Percentiles rank a stretch among this genome's conserved stretches.
Evolutionary conservation across 1,140 invertebrate species (phyloP).

Genomic region (Formica selysi): DNA sequence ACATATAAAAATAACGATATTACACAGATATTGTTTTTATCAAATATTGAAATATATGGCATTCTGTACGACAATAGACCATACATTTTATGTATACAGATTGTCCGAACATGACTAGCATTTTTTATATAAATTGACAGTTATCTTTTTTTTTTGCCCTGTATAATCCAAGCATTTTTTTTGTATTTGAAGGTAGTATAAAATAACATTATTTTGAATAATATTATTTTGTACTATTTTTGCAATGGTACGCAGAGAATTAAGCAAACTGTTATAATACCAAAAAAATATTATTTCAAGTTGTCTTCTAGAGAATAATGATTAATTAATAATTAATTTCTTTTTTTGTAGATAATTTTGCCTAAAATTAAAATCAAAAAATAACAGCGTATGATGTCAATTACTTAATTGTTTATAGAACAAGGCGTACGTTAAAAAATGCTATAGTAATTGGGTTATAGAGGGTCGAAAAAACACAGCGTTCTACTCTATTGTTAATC

Average conservation of each 20-base stretch:
- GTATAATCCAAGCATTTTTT: constrained; percentile 53
- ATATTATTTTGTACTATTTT: constrained; percentile 7
- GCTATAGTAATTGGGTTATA: constrained; percentile 60
- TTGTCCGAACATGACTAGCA: constrained; percentile 66
- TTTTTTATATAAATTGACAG: constrained; percentile 65
- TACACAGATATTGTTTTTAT: constrained; percentile 65
- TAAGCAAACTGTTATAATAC: neutral
- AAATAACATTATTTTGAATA: constrained; percentile 14
- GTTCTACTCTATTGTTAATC: constrained; percentile 73
- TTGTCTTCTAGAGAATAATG: no score
- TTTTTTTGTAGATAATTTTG: neutral
- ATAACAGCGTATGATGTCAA: neutral
- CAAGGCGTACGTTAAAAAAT: neutral
- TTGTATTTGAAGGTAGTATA: neutral
- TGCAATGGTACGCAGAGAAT: neutral
- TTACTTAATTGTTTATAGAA: neutral
- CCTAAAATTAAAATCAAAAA: neutral
- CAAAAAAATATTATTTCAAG: neutral
- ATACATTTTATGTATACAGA: constrained; percentile 65
- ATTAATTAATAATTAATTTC: neutral
- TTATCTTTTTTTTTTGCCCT: constrained; percentile 50
- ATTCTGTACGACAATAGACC: constrained; percentile 67
- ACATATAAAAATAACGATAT: constrained; percentile 59
- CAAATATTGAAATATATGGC: constrained; percentile 65
- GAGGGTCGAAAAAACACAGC: constrained; percentile 56